Evolutionary conservation across 2,797 vertebrate species (phyloP).

Genomic region (Gadopsis marmoratus): DNA sequence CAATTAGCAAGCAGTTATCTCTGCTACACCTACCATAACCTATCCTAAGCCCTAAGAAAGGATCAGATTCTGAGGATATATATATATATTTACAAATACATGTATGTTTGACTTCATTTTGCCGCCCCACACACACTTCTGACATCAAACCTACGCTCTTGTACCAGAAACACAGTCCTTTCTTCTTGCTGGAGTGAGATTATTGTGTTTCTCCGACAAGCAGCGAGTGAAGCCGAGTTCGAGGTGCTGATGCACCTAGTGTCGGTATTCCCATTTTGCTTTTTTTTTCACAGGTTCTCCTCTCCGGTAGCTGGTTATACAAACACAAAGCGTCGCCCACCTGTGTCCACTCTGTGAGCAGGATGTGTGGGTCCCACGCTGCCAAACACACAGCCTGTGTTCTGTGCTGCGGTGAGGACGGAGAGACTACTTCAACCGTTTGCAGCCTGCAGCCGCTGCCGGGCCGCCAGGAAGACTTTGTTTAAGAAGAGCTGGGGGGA

Average conservation of each 20-base stretch:
- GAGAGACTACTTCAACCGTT: slow-evolving; percentile 38
- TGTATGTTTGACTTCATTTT: slow-evolving; percentile 9
- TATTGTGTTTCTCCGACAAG: slow-evolving; percentile 38
- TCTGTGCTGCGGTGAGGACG: slow-evolving; percentile 49
- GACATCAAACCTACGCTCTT: slow-evolving; percentile 22
- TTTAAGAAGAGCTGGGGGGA: slow-evolving; percentile 47
- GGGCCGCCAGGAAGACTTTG: slow-evolving; percentile 45
- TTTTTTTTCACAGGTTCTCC: slow-evolving; percentile 65
- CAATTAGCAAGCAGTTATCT: too few relatives aligned
- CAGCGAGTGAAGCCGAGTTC: slow-evolving; percentile 44
- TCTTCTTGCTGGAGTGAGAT: slow-evolving; percentile 22
- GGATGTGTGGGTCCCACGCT: slow-evolving; percentile 65
- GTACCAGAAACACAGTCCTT: slow-evolving; percentile 2
- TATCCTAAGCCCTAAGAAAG: too few relatives aligned
- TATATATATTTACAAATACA: slow-evolving; percentile 4
- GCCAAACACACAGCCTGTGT: slow-evolving; percentile 56
- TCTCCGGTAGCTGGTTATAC: slow-evolving; percentile 62
- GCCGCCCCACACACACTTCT: neutral
- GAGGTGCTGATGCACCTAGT: slow-evolving; percentile 50
- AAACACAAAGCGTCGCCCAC: slow-evolving; percentile 72
- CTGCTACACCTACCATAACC: too few relatives aligned
- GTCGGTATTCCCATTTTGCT: slow-evolving; percentile 69
- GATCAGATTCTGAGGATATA: neutral
- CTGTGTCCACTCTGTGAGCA: slow-evolving; percentile 62
- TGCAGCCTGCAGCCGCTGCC: slow-evolving; percentile 41